Evolutionary conservation across 1,140 invertebrate genomes (phyloP).

Genomic region (Adoxophyes honmai): DNA sequence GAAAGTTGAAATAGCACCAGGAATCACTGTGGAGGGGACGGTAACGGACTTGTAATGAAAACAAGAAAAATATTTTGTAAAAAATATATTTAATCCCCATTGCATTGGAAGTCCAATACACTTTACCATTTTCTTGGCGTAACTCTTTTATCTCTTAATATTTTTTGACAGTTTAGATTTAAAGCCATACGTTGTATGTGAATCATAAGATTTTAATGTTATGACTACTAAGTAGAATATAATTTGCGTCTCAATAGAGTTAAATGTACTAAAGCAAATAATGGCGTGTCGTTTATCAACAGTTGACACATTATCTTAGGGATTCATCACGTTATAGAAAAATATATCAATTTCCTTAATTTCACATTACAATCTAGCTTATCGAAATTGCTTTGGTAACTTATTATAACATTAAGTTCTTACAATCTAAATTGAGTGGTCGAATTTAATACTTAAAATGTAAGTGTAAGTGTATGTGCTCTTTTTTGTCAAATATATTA

Average conservation of each 20-base stretch:
- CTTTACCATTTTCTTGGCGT: constrained; percentile 39
- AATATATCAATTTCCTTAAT: constrained; percentile 23
- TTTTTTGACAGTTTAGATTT: constrained; percentile 56
- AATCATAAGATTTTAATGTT: constrained; percentile 54
- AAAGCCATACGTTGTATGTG: constrained; percentile 66
- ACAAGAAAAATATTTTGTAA: constrained; percentile 39
- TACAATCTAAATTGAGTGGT: constrained; percentile 32
- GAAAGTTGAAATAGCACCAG: constrained; percentile 80
- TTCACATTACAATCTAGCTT: constrained; percentile 38
- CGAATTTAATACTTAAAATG: constrained; percentile 17
- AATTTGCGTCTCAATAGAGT: constrained; percentile 58
- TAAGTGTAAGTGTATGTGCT: not conserved
- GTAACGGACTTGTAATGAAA: constrained; percentile 81
- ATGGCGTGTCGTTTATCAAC: constrained; percentile 34
- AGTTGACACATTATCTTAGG: constrained; percentile 29
- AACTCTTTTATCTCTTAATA: constrained; percentile 45
- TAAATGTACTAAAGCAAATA: constrained; percentile 51
- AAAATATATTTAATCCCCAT: constrained; percentile 74
- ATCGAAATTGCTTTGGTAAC: constrained; percentile 72
- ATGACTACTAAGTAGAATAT: constrained; percentile 40
- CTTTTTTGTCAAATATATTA: too few species aligned
- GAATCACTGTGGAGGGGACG: constrained; percentile 82
- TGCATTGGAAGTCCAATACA: constrained; percentile 53
- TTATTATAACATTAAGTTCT: constrained; percentile 42
- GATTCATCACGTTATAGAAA: constrained; percentile 19